Percentiles rank a stretch among this genome's conserved stretches.
These are phyloP conservation scores for Griposia aprilina DNA, from an alignment of 2,888 invertebrate genomes.

Conservation along the genomic window DNA sequence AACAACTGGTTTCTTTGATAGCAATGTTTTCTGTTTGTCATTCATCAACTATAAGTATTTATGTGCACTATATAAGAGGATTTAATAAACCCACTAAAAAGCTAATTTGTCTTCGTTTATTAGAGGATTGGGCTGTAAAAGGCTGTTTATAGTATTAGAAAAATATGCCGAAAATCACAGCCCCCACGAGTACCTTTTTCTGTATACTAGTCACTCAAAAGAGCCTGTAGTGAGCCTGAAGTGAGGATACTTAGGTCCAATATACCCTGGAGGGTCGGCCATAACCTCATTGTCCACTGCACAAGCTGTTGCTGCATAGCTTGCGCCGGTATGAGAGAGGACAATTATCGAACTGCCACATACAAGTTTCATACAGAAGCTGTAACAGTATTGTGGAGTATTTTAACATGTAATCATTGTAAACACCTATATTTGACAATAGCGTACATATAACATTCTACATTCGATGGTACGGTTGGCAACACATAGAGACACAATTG, in stretches of 20 bases:
- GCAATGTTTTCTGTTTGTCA: not conserved
- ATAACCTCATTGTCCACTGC: not conserved
- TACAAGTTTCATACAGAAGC: not conserved
- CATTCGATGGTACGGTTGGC: not conserved
- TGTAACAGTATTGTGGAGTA: no score
- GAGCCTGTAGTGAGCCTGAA: no score
- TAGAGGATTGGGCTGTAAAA: no score
- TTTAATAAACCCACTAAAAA: not conserved
- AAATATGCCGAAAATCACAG: no score
- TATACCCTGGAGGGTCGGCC: not conserved
- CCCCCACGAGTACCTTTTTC: no score
- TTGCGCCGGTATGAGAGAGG: not conserved
- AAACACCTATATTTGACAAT: not conserved
- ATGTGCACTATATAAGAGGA: not conserved
- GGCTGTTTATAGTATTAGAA: no score
- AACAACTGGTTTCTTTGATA: not conserved
- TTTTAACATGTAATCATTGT: not conserved
- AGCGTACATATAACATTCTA: not conserved
- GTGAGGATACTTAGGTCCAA: not conserved
- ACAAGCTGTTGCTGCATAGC: not conserved
- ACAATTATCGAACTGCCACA: not conserved
- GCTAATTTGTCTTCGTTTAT: no score
- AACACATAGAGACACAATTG: not conserved
- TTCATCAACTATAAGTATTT: not conserved
- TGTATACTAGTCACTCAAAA: not conserved